A percentile compares a stretch with the other conserved stretches of the same genome.
phyloP scores from a whole-genome alignment of 2,113 vertebrate species.

The Prochilodus magdalenae region DNA sequence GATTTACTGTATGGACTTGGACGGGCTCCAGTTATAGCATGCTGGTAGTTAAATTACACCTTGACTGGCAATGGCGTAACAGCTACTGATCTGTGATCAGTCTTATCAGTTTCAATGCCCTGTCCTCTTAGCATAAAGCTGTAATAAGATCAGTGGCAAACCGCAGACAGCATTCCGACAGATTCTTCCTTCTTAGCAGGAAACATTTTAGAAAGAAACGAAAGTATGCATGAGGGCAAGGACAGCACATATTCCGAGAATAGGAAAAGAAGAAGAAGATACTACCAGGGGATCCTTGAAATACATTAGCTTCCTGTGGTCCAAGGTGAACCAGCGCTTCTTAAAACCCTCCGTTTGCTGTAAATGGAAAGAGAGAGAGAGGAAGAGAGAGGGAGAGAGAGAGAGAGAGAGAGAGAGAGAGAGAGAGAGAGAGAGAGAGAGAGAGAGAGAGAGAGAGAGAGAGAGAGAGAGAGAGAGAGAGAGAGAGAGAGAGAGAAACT shows the following conservation, averaged over 20 bases:
- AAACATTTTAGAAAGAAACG: neutral
- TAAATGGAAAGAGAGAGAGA: slow-evolving; percentile 12
- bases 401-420: neutral
- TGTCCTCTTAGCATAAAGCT: too few species aligned
- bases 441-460: neutral
- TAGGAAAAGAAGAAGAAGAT: neutral
- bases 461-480: neutral
- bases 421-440: neutral
- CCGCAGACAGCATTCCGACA: neutral
- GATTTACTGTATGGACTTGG: neutral
- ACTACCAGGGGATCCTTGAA: slow-evolving; percentile 92
- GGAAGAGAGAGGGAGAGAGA: neutral
- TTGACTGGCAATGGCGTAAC: neutral
- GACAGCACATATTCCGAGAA: neutral
- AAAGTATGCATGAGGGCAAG: too few species aligned
- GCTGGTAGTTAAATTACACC: neutral
- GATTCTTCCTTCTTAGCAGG: neutral
- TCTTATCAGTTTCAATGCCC: neutral
- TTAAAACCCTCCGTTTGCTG: slow-evolving; percentile 93
- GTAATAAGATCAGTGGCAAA: neutral
- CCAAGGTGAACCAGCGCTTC: slow-evolving; percentile 92
- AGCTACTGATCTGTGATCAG: neutral
- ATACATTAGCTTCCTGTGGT: slow-evolving; percentile 91
- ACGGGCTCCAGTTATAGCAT: neutral
- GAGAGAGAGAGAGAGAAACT: neutral